Evolutionary conservation across 2,797 vertebrate species (phyloP), one percentile per base, ranked within the genome.

Genomic region (Choloepus didactylus): DNA sequence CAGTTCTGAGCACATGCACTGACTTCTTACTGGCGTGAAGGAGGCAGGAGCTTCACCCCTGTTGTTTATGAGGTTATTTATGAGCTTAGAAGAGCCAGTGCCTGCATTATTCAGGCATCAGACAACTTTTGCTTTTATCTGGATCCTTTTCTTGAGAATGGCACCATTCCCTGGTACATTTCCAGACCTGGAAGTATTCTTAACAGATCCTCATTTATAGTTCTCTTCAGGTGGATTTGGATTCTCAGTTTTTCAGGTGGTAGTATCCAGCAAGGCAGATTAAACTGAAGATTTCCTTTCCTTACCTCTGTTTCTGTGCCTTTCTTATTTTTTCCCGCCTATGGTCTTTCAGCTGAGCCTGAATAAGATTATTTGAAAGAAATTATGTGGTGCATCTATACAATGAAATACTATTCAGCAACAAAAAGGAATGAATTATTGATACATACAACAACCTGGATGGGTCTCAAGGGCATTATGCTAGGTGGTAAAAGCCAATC

Each of bases 331-430:
- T 80, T 60, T 54, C 21, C 23, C 14, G 80, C 41, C 41, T 11
- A 18, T 41, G 76, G 9, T 54, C 19, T 60, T 19, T 80, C 60
- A 75, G 8, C 60, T 75, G 75, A 88, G 21, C 44, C 44, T 19
- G 10, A 84, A 56, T 77, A 62, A 83, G 80, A 77, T 29, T 59
- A 46, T 87, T 79, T 44, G 41, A 64, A 93, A 89, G 56, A 72
- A 72, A 44, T 38, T 2, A 49, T 38, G 35, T 72, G 59, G 38
- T 46, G 1, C 60, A 35, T 69, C 35, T 41, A 38, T 27, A 14
- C 19, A 59, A 6, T 27, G 56, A 35, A 31, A 51, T 46, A 75
- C 25, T 79, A 62, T 56, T 75, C 31, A 49, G 25, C 23, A 35
- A 31, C 31, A 38, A 21, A 49, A 91, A 76, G 18, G 23, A 38